Evolutionary conservation across 2,797 vertebrate species (phyloP).

Genomic region (Onychomys arenicola): DNA sequence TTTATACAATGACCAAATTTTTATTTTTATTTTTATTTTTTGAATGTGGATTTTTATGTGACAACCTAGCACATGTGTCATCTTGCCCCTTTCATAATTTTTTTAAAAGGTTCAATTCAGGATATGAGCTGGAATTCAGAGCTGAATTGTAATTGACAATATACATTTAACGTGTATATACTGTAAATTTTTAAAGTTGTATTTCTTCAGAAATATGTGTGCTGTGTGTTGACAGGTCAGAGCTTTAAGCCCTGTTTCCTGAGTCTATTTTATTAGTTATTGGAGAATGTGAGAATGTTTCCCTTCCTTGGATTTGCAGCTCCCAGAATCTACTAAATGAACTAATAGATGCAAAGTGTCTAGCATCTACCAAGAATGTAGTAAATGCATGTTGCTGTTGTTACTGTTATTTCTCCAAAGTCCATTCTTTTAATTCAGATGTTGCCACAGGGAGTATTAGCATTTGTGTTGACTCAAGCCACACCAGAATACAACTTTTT

Average conservation of each 20-base stretch:
- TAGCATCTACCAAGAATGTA: constrained; percentile 8
- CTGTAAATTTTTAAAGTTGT: constrained; percentile 51
- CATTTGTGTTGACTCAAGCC: constrained; percentile 62
- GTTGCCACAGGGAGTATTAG: constrained; percentile 33
- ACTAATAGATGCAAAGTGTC: constrained; percentile 33
- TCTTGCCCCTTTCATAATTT: constrained; percentile 43
- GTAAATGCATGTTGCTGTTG: background rate
- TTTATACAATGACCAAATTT: background rate
- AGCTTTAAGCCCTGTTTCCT: constrained; percentile 33
- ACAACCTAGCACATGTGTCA: constrained; percentile 30
- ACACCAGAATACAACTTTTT: background rate
- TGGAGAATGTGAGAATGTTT: constrained; percentile 24
- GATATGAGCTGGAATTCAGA: constrained; percentile 61
- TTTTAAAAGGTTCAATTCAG: constrained; percentile 58
- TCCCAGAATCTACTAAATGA: constrained; percentile 32
- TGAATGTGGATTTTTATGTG: constrained; percentile 66
- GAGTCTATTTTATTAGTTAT: constrained; percentile 57
- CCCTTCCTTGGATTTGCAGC: background rate
- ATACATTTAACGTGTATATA: constrained; percentile 40
- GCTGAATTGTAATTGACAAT: constrained; percentile 48
- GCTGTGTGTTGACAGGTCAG: constrained; percentile 6
- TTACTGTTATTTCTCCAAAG: constrained; percentile 49
- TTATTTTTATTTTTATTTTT: constrained; percentile 64
- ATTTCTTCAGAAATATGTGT: constrained; percentile 58
- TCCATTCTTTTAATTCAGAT: constrained; percentile 24